Evolutionary conservation across 2,797 vertebrate genomes (phyloP).

Genomic region (Etheostoma perlongum): DNA sequence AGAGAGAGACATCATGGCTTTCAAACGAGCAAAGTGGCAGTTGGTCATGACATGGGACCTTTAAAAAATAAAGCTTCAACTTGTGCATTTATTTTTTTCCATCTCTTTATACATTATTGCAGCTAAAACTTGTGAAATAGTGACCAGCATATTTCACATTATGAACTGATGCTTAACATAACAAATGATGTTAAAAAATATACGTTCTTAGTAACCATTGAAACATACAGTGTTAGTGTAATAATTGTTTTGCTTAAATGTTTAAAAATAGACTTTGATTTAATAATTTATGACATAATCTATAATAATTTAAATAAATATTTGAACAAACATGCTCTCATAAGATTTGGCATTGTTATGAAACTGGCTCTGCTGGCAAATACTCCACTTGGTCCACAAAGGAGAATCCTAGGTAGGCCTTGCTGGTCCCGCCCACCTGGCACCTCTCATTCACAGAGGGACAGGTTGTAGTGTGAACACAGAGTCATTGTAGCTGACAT

Average conservation of each 20-base stretch:
- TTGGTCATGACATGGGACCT: too few relatives aligned
- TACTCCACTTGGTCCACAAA: constrained; percentile 70
- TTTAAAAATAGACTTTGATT: constrained; percentile 63
- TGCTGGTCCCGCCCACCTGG: constrained; percentile 38
- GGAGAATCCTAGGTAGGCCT: constrained; percentile 83
- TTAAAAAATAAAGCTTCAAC: constrained; percentile 37
- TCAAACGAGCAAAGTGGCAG: too few relatives aligned
- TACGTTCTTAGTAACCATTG: constrained; percentile 10
- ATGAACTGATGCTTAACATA: constrained; percentile 20
- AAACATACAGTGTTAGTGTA: constrained; percentile 14
- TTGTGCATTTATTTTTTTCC: constrained; percentile 38
- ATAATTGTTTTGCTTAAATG: constrained; percentile 12
- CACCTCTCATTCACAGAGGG: constrained; percentile 75
- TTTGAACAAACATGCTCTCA: constrained; percentile 42
- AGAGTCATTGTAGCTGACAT: constrained; percentile 84
- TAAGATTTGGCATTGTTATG: constrained; percentile 46
- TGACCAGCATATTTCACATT: constrained; percentile 49
- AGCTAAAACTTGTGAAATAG: constrained; percentile 37
- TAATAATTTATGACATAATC: constrained; percentile 56
- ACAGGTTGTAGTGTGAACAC: constrained; percentile 83
- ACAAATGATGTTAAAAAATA: constrained; percentile 32
- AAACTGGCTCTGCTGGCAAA: constrained; percentile 37
- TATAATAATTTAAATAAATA: constrained; percentile 39
- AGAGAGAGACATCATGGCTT: too few relatives aligned
- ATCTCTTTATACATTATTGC: constrained; percentile 1